Conservation (phyloP, 2,113 vertebrate species). For the Festucalex cinctus region DNA sequence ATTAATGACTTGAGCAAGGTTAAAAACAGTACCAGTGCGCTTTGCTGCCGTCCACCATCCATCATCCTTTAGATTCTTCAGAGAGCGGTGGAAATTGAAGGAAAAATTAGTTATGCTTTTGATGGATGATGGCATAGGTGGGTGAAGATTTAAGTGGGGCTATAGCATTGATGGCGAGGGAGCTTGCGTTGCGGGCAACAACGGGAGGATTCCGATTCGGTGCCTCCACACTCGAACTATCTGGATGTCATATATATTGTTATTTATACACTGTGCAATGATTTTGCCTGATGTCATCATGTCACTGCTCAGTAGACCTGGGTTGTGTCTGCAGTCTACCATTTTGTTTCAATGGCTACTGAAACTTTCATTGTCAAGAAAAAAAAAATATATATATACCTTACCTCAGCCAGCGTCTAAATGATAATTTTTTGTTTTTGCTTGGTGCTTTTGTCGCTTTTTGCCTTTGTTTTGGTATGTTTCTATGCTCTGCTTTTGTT, state of each 20-base stretch:
- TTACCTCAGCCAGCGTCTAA: background rate
- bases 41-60: slow-evolving; percentile 73
- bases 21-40: slow-evolving; percentile 76
- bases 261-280: background rate
- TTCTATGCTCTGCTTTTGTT: too few species aligned
- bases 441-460: too few species aligned
- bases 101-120: slow-evolving; percentile 72
- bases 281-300: background rate
- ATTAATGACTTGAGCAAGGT: slow-evolving; percentile 80
- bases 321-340: background rate
- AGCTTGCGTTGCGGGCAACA: slow-evolving; percentile 30
- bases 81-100: slow-evolving; percentile 72
- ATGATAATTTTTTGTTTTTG: background rate
- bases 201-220: slow-evolving; percentile 28
- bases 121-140: slow-evolving; percentile 65
- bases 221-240: background rate
- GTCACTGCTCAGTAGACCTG: background rate
- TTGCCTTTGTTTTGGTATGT: too few species aligned
- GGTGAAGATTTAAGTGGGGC: slow-evolving; percentile 47
- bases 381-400: background rate
- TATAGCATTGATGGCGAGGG: slow-evolving; percentile 39
- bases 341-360: background rate
- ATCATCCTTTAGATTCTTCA: slow-evolving; percentile 75
- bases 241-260: slow-evolving; percentile 5
- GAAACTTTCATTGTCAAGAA: background rate